These are phyloP conservation scores for Arnoldichthys spilopterus DNA, from an alignment of 2,797 vertebrate genomes.

Conservation along the genomic window DNA sequence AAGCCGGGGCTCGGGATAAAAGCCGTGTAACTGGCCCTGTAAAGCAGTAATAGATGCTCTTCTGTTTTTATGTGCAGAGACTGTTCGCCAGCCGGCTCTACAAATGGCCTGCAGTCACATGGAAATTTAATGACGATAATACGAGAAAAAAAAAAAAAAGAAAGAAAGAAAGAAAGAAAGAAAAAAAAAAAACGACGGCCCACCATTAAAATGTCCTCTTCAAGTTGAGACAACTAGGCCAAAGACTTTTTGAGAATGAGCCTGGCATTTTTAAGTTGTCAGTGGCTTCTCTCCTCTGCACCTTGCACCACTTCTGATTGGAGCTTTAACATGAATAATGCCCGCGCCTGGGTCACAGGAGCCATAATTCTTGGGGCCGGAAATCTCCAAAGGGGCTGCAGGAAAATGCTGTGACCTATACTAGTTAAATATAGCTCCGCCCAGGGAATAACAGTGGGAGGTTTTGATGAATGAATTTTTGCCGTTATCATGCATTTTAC, in stretches of 20 bases:
- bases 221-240: slow-evolving; percentile 56
- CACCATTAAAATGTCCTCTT: slow-evolving; percentile 53
- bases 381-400: slow-evolving; percentile 51
- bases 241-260: slow-evolving; percentile 52
- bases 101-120: slow-evolving; percentile 12
- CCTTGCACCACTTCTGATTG: slow-evolving; percentile 36
- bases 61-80: slow-evolving; percentile 2
- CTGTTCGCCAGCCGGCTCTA: slow-evolving; percentile 20
- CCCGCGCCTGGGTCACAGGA: slow-evolving; percentile 57
- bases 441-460: slow-evolving; percentile 50
- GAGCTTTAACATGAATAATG: slow-evolving; percentile 58
- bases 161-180: too few species aligned
- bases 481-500: slow-evolving; percentile 56
- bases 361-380: slow-evolving; percentile 56
- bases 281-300: slow-evolving; percentile 20
- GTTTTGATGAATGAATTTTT: slow-evolving; percentile 55
- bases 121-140: neutral
- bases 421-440: slow-evolving; percentile 62
- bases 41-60: slow-evolving; percentile 15
- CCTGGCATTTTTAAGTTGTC: slow-evolving; percentile 48
- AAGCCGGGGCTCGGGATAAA: neutral
- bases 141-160: neutral
- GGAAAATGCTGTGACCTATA: slow-evolving; percentile 59
- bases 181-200: slow-evolving; percentile 7
- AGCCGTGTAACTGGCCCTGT: neutral